Conservation (phyloP, 2,797 vertebrate species). For the Oryzias dopingdopingensis region DNA sequence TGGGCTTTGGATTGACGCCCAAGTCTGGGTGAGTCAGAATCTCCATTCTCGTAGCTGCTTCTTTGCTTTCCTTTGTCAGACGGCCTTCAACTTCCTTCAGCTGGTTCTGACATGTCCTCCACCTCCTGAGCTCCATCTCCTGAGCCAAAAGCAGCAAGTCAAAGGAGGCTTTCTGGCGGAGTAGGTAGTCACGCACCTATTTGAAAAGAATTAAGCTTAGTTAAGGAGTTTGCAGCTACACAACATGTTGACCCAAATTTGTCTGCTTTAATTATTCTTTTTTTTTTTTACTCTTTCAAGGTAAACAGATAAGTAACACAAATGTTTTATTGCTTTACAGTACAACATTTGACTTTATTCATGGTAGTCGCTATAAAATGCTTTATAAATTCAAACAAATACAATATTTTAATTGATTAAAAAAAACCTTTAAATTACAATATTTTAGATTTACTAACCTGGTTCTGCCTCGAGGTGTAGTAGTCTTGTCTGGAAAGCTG, state of each 20-base stretch:
- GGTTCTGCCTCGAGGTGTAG: slow-evolving; percentile 81
- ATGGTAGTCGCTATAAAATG: no score
- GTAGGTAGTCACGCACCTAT: slow-evolving; percentile 81
- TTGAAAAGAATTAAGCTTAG: not conserved
- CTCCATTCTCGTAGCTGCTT: slow-evolving; percentile 64
- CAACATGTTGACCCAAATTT: not conserved
- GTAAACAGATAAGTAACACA: no score
- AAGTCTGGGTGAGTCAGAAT: slow-evolving; percentile 74
- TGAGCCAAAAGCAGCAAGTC: slow-evolving; percentile 85
- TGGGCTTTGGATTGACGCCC: slow-evolving; percentile 62
- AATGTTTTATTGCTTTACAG: no score
- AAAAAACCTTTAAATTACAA: no score
- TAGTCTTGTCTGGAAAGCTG: slow-evolving; percentile 84
- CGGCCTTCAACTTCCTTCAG: slow-evolving; percentile 73
- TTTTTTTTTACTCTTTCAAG: not conserved
- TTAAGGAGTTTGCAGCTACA: not conserved
- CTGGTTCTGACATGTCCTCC: slow-evolving; percentile 65
- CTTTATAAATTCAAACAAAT: no score
- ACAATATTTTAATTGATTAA: no score
- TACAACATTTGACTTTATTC: no score
- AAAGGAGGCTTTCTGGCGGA: slow-evolving; percentile 88
- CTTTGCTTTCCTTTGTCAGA: slow-evolving; percentile 65
- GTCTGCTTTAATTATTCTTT: not conserved
- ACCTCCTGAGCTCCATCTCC: slow-evolving; percentile 82
- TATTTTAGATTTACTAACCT: slow-evolving; percentile 42